A percentile compares a stretch with the other conserved stretches of the same genome.
Evolutionary conservation across 2,113 vertebrate genomes (phyloP).

Genomic region (Petrocephalus zakoni): DNA sequence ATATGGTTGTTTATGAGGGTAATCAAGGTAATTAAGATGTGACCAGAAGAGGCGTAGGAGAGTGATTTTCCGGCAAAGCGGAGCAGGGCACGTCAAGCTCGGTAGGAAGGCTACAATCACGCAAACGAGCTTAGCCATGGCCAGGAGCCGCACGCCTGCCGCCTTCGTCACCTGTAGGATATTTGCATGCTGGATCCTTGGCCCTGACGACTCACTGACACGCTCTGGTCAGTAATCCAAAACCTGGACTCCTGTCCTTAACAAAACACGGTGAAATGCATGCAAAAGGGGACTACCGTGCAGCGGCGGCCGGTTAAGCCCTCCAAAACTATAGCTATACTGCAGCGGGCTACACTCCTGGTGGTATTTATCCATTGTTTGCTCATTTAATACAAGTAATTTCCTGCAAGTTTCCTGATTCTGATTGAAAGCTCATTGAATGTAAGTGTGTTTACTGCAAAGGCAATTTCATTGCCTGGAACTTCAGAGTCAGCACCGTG

Average conservation of each 20-base stretch:
- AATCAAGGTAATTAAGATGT: neutral
- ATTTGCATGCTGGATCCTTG: neutral
- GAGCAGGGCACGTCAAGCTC: constrained; percentile 40
- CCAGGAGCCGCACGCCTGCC: neutral
- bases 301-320: neutral
- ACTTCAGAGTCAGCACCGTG: neutral
- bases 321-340: neutral
- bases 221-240: neutral
- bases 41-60: neutral
- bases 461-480: neutral
- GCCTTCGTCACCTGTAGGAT: neutral
- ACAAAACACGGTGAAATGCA: neutral
- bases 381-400: no score
- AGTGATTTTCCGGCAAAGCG: neutral
- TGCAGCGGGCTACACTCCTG: no score
- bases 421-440: neutral
- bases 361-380: no score
- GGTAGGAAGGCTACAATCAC: constrained; percentile 12
- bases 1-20: neutral
- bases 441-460: neutral
- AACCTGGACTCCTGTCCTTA: neutral
- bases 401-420: no score
- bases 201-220: neutral
- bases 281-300: neutral
- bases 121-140: neutral